A percentile compares a stretch with the other conserved stretches of the same genome.
These are phyloP conservation scores for Micoletzkya japonica DNA, from an alignment of 2,888 invertebrate species.

Conservation along the genomic window DNA sequence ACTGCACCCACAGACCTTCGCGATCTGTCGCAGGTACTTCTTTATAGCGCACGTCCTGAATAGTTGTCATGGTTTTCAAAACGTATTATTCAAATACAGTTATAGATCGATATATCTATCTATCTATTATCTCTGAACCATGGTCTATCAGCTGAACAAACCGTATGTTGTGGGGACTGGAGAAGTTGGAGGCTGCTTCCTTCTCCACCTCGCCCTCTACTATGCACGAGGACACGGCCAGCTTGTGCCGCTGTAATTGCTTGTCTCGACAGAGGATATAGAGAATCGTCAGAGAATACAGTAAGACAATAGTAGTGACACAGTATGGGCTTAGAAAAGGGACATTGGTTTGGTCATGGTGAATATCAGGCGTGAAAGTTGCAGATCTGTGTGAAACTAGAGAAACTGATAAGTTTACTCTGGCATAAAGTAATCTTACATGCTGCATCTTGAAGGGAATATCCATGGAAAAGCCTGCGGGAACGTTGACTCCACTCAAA, in stretches of 20 bases:
- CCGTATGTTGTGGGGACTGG: slow-evolving; percentile 7
- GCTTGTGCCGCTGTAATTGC: slow-evolving; percentile 56
- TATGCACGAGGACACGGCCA: slow-evolving; percentile 53
- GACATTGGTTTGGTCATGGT: no score
- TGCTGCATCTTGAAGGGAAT: slow-evolving; percentile 62
- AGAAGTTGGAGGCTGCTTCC: slow-evolving; percentile 19
- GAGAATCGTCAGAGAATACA: neutral
- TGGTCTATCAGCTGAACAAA: neutral
- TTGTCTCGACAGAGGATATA: no score
- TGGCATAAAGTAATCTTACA: slow-evolving; percentile 31
- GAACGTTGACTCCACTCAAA: slow-evolving; percentile 60
- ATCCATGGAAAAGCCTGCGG: slow-evolving; percentile 62
- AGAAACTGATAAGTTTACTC: neutral
- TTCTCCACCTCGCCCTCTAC: slow-evolving; percentile 48
- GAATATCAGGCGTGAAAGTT: no score
- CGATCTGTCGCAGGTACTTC: slow-evolving; percentile 53
- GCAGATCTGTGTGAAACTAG: no score
- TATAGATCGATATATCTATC: no score
- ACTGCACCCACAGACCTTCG: slow-evolving; percentile 52
- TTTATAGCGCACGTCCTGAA: slow-evolving; percentile 50
- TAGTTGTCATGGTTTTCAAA: neutral
- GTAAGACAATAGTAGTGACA: neutral
- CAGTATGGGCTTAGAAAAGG: neutral
- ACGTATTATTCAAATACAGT: neutral
- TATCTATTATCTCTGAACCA: neutral